Evolutionary conservation across 2,113 vertebrate species (phyloP), one percentile per base, ranked within the genome.

Genomic region (Anarrhichthys ocellatus): DNA sequence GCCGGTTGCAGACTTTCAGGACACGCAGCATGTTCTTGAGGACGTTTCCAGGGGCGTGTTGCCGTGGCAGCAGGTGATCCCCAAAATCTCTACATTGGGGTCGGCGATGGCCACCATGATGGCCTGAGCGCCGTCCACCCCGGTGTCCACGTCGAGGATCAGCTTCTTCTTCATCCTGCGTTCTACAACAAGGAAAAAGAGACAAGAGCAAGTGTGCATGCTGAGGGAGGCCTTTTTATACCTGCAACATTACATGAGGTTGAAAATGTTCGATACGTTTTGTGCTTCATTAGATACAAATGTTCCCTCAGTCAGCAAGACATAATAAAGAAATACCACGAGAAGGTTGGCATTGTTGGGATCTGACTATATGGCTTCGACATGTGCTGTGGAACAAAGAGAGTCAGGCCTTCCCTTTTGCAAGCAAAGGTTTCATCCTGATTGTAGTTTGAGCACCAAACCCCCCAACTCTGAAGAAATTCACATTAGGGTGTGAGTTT

Each of bases 101-200:
- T 14, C 75, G 0, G 91, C 79, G 4, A 96, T 75, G 38, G 93
- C 94, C 40, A 95, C 56, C 94, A 96, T 94, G 56, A 95, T 73
- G 61, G 88, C 93, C 61, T 92, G 89, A 34, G 95, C 94, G 40
- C 96, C 95, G 9, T 96, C 95, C 82, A 96, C 92, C 2, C 95
- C 95, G 0, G 92, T 93, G 92, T 96, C 95, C 44, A 93, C 84
- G 0, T 96, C 94, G 0, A 95, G 13, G 1, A 95, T 56, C 22
- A 95, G 0, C 82, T 94, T 93, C 82, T 91, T 95, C 78, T 80
- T 89, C 88, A 86, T 92, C 63, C 72, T 87, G 15, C 14, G 5
- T 24, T 44, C 20, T n/a, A 56, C 15, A 40, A 24, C 24, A 48
- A n/a, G 20, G 2, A 18, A 34, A 34, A 32, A 32, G 56, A 56